Evolutionary conservation across 2,797 vertebrate species (phyloP), one percentile per base, ranked within the genome.

Genomic region (Diceros bicornis): DNA sequence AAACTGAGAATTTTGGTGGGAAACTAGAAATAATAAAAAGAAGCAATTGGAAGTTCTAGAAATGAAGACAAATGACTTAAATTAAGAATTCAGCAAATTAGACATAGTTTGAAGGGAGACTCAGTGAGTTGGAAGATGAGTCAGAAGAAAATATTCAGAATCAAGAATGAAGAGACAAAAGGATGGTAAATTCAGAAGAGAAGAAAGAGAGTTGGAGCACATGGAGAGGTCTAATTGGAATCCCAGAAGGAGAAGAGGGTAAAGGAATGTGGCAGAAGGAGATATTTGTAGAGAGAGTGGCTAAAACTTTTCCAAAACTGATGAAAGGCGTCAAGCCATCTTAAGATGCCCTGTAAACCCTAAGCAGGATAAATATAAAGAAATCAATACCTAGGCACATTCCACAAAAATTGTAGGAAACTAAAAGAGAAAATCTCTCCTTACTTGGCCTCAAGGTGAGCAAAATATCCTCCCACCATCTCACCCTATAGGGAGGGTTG

Each of bases 71-170:
- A 69, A 44, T 32, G n/a, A 57, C 27, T 47, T 47, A 41, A 34
- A 9, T 44, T 68, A 88, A 88, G 37, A 78, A 61, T 18, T 61
- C 27, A 57, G 47, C 47, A 34, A 20, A 69, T 71, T n/a, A 68
- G 71, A n/a, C 3, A 12, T 5, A 29, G 52, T 89, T 50, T 18
- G 74, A 71, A 82, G 68, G 89, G 62, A 64, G 25, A 77, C 20
- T 25, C 75, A 14, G 59, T 37, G 59, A 69, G 14, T 7, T 86
- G 52, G 52, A 82, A 82, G 47, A 37, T 13, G 47, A 20, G 23
- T 78, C 75, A 10, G 27, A 82, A 79, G 81, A 81, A 96, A 92
- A 69, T 47, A 85, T 21, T 78, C 41, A 29, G 32, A 92, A 64
- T 87, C 50, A 34, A 68, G 44, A 72, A 55, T 8, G 34, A 64